Evolutionary conservation across 2,888 invertebrate species (phyloP).

Genomic region (Mythimna lalbum): DNA sequence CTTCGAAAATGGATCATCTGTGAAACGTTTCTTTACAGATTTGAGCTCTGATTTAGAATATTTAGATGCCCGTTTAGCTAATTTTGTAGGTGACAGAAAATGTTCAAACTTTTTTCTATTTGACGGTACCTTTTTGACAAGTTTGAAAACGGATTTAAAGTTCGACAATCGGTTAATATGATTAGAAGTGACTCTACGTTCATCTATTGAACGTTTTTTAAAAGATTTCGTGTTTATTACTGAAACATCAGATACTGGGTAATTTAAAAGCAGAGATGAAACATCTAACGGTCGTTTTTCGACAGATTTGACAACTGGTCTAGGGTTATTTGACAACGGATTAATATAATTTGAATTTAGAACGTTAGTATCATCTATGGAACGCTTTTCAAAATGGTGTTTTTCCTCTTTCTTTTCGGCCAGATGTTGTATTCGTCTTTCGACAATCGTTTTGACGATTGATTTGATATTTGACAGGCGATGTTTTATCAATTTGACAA

Average conservation of each 20-base stretch:
- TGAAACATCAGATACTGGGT: constrained; percentile 44
- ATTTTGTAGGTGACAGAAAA: not conserved
- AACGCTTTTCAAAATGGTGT: constrained; percentile 52
- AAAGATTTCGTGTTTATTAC: constrained; percentile 62
- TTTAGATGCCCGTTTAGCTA: not conserved
- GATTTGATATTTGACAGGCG: constrained; percentile 50
- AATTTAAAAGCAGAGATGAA: constrained; percentile 18
- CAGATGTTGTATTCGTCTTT: constrained; percentile 40
- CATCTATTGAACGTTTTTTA: constrained; percentile 53
- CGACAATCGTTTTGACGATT: constrained; percentile 46
- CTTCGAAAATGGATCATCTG: constrained; percentile 68
- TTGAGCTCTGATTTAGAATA: constrained; percentile 32
- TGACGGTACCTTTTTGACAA: constrained; percentile 36
- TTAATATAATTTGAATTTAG: constrained; percentile 30
- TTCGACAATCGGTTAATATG: constrained; percentile 19
- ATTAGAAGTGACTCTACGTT: constrained; percentile 16
- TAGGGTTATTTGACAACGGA: constrained; percentile 3
- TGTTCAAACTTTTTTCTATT: constrained; percentile 33
- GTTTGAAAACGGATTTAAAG: constrained; percentile 50
- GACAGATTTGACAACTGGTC: constrained; percentile 42
- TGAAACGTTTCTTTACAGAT: constrained; percentile 73
- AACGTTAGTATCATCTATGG: constrained; percentile 28
- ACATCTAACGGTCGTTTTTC: constrained; percentile 44
- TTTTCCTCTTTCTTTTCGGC: constrained; percentile 54
- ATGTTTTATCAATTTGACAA: constrained; percentile 50